Conservation (phyloP, 2,113 vertebrate species). For the Ceyx melanurus region DNA sequence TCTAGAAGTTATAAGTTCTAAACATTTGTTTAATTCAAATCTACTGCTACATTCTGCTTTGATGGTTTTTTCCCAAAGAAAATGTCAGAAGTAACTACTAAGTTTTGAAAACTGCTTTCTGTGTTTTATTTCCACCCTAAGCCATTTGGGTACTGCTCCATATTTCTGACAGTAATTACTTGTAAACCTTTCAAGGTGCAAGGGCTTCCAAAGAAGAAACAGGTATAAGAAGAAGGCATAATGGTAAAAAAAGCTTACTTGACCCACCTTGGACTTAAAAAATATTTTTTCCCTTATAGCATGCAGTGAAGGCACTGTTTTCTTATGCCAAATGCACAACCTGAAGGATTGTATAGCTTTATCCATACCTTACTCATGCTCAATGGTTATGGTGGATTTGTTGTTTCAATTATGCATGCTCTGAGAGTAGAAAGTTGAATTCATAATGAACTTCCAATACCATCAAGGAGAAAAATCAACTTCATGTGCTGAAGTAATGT, state of each 20-base stretch:
- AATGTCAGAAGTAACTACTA: background rate
- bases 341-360: background rate
- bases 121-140: background rate
- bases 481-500: background rate
- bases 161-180: background rate
- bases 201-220: background rate
- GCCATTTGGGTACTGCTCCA: background rate
- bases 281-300: background rate
- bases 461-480: slow-evolving; percentile 43
- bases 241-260: background rate
- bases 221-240: background rate
- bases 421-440: slow-evolving; percentile 38
- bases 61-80: background rate
- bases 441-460: slow-evolving; percentile 26
- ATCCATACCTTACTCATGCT: background rate
- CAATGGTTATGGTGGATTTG: background rate
- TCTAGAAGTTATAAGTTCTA: background rate
- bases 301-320: background rate
- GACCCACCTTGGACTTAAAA: background rate
- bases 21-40: background rate
- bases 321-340: background rate
- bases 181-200: background rate
- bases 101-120: background rate
- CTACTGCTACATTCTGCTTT: background rate
- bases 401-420: slow-evolving; percentile 15